Evolutionary conservation across 2,888 invertebrate species (phyloP), one percentile per base, ranked within the genome.

Genomic region (Conops quadrifasciatus): DNA sequence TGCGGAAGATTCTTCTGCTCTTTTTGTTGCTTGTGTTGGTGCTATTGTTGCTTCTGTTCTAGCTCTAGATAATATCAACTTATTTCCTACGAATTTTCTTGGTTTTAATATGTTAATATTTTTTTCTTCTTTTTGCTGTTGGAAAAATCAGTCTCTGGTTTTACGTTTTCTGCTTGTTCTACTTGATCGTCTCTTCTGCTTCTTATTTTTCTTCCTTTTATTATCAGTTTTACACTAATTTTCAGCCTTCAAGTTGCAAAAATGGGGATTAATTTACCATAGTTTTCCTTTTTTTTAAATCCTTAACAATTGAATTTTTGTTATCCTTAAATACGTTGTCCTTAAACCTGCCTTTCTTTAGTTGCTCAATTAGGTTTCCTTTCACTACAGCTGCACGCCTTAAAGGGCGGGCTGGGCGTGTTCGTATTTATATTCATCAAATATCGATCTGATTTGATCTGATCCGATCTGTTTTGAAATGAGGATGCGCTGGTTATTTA

Each of bases 231-330:
- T 70, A 63, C 65, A 66, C 67, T 65, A 71, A 74, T 72, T 75
- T 68, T 81, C 81, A 81, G 81, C 81, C 81, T 81, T 81, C 77
- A 79, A 79, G 81, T 81, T 81, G 77, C 81, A 80, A 80, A 77
- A 72, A 78, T 74, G 72, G 56, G 53, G 28, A 63, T 68, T 73
- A 72, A 71, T 73, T 74, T 72, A 7, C 9, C 9, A 36, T 36
- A 9, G 63, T 56, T 71, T 70, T 77, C 70, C 45, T 71, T 72
- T 73, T 70, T 67, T 76, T 77, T 73, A 73, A 73, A 73, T 75
- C 53, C 68, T 68, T 68, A 68, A 51, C 60, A n/a, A 62, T 62
- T 62, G 49, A 51, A 19, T 47, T 59, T 67, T 7, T 67, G 58
- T 51, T 70, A 53, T 75, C 72, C 74, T 74, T 72, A 62, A 75